Conservation (phyloP, 2,888 invertebrate genomes). For the Fragum whitleyi region DNA sequence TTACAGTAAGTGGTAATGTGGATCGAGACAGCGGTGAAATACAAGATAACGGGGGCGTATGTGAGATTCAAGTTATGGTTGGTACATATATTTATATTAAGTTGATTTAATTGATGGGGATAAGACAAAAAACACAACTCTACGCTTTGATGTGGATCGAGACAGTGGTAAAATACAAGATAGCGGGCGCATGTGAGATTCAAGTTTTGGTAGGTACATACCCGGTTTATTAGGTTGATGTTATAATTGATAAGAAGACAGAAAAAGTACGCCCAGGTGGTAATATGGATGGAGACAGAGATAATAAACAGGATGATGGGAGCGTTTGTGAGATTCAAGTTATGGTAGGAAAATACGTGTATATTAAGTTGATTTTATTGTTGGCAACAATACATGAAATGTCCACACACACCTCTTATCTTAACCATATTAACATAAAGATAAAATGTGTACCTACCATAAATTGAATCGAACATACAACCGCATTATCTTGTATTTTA, state of each 20-base stretch:
- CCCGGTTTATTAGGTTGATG: too few relatives aligned
- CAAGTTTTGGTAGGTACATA: constrained; percentile 44
- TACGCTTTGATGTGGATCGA: constrained; percentile 50
- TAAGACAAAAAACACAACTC: constrained; percentile 14
- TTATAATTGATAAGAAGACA: constrained; percentile 47
- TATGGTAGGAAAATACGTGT: too few relatives aligned
- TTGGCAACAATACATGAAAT: too few relatives aligned
- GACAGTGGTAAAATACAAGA: constrained; percentile 52
- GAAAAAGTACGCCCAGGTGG: constrained; percentile 55
- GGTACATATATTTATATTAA: background rate
- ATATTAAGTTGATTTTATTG: too few relatives aligned
- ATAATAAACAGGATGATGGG: constrained; percentile 42
- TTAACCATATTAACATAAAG: too few relatives aligned
- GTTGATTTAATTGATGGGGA: background rate
- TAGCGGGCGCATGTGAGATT: constrained; percentile 57
- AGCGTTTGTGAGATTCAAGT: constrained; percentile 63
- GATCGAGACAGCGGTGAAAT: constrained; percentile 61
- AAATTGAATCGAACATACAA: too few relatives aligned
- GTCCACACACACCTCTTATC: too few relatives aligned
- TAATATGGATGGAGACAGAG: constrained; percentile 57
- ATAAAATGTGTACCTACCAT: too few relatives aligned
- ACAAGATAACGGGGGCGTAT: constrained; percentile 55
- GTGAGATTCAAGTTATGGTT: constrained; percentile 58
- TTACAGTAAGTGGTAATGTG: constrained; percentile 47
- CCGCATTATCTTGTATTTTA: too few relatives aligned